Percentiles rank a stretch among this genome's conserved stretches.
Conservation (phyloP, 2,113 vertebrate genomes). For the Ptyas mucosa region DNA sequence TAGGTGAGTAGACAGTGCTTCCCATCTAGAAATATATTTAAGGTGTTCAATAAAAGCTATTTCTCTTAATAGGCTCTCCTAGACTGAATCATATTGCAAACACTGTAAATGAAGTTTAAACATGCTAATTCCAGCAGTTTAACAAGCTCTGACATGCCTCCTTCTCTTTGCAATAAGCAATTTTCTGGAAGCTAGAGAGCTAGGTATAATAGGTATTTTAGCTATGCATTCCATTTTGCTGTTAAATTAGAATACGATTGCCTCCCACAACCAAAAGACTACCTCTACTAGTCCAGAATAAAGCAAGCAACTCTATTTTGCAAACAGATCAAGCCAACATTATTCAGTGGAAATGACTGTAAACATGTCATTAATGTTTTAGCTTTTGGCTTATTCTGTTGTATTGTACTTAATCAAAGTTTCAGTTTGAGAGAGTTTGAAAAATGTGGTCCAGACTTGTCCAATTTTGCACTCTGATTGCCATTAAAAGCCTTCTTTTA, state of each 20-base stretch:
- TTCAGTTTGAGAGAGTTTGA: conserved; percentile 43
- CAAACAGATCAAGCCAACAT: conserved; percentile 60
- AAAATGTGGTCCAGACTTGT: conserved; percentile 39
- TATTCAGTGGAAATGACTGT: conserved; percentile 50
- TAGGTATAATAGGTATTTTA: conserved; percentile 54
- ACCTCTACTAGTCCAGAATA: conserved; percentile 55
- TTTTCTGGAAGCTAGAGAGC: conserved; percentile 52
- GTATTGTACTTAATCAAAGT: conserved; percentile 56
- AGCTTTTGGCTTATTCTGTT: conserved; percentile 42
- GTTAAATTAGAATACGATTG: conserved; percentile 66
- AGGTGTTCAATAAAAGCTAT: conserved; percentile 52
- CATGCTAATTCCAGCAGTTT: conserved; percentile 57
- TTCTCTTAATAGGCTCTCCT: conserved; percentile 38
- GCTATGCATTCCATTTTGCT: conserved; percentile 48
- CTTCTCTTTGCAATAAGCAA: conserved; percentile 46
- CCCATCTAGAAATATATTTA: conserved; percentile 15
- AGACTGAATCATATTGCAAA: conserved; percentile 41
- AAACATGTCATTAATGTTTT: conserved; percentile 63
- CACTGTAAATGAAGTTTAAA: conserved; percentile 56
- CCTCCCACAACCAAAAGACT: conserved; percentile 56
- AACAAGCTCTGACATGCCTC: conserved; percentile 33
- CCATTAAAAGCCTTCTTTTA: neutral
- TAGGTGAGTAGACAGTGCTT: conserved; percentile 23
- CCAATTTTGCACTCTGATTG: conserved; percentile 2
- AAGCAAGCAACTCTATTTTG: conserved; percentile 62